Percentiles rank a stretch among this genome's conserved stretches.
phyloP scores from a whole-genome alignment of 2,888 invertebrate genomes.

The Calephelis perditalis region DNA sequence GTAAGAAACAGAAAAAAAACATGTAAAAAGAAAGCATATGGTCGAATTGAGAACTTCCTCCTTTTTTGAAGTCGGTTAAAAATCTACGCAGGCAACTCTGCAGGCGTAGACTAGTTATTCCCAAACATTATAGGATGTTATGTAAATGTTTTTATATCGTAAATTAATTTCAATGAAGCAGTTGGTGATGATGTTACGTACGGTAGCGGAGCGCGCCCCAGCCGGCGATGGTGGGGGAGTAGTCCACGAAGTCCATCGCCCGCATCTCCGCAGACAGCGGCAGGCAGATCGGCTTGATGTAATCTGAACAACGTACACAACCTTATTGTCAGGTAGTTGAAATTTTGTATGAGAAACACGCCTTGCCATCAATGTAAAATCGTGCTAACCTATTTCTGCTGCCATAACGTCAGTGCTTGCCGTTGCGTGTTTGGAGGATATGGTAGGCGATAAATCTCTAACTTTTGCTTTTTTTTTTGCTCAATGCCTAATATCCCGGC shows the following conservation, averaged over 20 bases:
- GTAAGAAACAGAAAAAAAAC: too few species aligned
- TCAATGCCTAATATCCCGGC: too few species aligned
- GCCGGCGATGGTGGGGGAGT: slow-evolving; percentile 86
- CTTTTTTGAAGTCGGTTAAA: too few species aligned
- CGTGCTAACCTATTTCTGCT: too few species aligned
- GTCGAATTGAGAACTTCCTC: too few species aligned
- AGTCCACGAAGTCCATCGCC: slow-evolving; percentile 72
- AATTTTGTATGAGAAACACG: background rate
- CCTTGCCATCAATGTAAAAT: background rate
- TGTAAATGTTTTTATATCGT: background rate
- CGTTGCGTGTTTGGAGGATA: too few species aligned
- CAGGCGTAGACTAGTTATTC: too few species aligned
- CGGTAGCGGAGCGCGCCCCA: slow-evolving; percentile 87
- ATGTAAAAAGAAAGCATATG: background rate
- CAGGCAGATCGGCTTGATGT: slow-evolving; percentile 86
- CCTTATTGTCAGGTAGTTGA: background rate
- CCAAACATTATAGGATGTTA: background rate
- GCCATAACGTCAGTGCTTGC: background rate
- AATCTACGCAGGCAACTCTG: background rate
- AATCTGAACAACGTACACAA: slow-evolving; percentile 63
- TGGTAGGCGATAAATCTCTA: too few species aligned
- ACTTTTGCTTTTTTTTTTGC: too few species aligned
- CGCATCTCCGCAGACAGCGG: slow-evolving; percentile 78
- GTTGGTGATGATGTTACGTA: slow-evolving; percentile 62
- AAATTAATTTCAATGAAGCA: background rate